Base-by-base conservation (phyloP, 2,888 invertebrate species). In the Euzetes globulus region DNA sequence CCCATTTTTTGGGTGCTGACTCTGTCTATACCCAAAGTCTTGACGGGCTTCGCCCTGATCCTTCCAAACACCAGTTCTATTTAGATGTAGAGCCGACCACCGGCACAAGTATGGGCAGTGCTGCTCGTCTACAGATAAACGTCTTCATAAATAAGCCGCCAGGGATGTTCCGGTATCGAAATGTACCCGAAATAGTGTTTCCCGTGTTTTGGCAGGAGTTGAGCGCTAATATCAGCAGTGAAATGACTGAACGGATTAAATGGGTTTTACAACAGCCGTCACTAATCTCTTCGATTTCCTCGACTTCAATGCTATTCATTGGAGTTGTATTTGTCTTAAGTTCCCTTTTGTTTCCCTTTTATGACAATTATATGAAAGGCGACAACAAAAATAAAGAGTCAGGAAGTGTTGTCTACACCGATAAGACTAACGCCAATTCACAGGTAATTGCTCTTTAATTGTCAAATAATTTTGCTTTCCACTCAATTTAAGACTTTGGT, bases 1-100 rank as follows among this genome's bases (percentile, higher is more conserved):
- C 94, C 0, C 92, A 94, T 82, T 92, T 92, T 84, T 88, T 89
- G 78, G 82, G 89, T 79, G 88, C 89, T 0, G 90, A 91, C 82
- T 85, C 86, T 0, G 84, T 84, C 77, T 92, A 91, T 80, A 80
- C 84, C 13, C 80, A 86, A 74, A 85, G 86, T 52, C 85, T 94
- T 0, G 83, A 84, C 0, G 92, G 92, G 0, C 82, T 93, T 80
- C 80, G 84, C 0, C 91, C 93, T 0, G 83, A 86, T 0, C 84
- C 86, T 71, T 84, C 86, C 0, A 85, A 87, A 75, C 89, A 92
- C 83, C 86, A 87, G 80, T 89, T 91, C 82, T 89, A 87, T 80
- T 87, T 94, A 82, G 83, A 88, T 19, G 81, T 94, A 68, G 91
- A 93, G 83, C 90, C 92, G 79, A 85, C 85, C 80, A 80, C 77